phyloP scores from a whole-genome alignment of 1,140 invertebrate species.

The Planococcus citri region DNA sequence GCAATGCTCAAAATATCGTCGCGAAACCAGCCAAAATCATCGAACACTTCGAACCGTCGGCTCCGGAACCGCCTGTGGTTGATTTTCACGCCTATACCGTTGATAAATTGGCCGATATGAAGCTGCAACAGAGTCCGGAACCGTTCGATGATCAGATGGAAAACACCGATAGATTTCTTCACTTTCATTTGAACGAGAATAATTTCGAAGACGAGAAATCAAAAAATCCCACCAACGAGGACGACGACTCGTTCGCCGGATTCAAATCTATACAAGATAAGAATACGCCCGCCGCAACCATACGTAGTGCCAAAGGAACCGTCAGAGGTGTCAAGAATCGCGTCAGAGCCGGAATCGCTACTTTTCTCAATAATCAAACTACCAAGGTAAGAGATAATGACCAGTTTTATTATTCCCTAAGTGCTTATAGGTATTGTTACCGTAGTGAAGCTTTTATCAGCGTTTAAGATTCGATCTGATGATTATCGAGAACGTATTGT shows the following conservation, averaged over 20 bases:
- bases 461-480: no score
- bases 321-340: constrained; percentile 86
- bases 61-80: not conserved
- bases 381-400: constrained; percentile 44
- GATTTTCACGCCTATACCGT: not conserved
- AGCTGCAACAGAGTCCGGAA: not conserved
- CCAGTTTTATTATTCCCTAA: no score
- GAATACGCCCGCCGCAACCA: constrained; percentile 49
- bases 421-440: no score
- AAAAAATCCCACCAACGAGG: constrained; percentile 35
- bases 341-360: constrained; percentile 83
- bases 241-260: constrained; percentile 67
- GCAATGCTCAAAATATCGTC: constrained; percentile 17
- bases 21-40: not conserved
- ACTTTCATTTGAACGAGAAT: constrained; percentile 69
- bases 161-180: constrained; percentile 43
- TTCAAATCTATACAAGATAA: constrained; percentile 57
- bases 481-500: no score
- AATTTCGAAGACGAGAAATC: constrained; percentile 38
- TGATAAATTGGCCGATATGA: not conserved
- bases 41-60: not conserved
- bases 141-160: constrained; percentile 12
- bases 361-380: constrained; percentile 70
- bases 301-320: constrained; percentile 77
- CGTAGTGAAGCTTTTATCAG: no score